These are phyloP conservation scores for Nycteola revayana DNA, from an alignment of 2,888 invertebrate species.

Conservation along the genomic window DNA sequence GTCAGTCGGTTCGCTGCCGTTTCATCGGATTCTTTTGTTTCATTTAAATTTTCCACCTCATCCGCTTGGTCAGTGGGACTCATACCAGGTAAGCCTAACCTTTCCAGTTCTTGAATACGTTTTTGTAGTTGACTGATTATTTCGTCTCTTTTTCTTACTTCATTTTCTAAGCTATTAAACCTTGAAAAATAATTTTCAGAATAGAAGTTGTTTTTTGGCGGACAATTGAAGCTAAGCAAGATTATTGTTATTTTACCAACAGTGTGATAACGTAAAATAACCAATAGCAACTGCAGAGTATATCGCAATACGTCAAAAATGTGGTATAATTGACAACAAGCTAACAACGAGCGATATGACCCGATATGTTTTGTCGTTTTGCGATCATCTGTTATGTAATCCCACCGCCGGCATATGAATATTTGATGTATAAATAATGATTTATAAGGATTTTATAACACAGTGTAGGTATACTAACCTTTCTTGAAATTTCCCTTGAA, in stretches of 20 bases:
- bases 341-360: too few species aligned
- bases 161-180: constrained; percentile 89
- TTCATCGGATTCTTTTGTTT: constrained; percentile 18
- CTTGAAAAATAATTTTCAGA: constrained; percentile 42
- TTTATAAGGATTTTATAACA: too few species aligned
- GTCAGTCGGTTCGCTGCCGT: constrained; percentile 26
- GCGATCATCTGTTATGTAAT: too few species aligned
- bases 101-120: constrained; percentile 86
- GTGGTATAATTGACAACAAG: too few species aligned
- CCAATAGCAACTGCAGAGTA: too few species aligned
- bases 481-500: constrained; percentile 87
- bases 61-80: constrained; percentile 28
- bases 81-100: constrained; percentile 47
- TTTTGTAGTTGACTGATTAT: constrained; percentile 89
- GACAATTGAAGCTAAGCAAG: too few species aligned
- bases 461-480: constrained; percentile 65
- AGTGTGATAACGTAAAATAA: too few species aligned
- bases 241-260: too few species aligned
- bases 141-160: constrained; percentile 90
- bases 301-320: too few species aligned
- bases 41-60: constrained; percentile 25
- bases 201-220: background rate
- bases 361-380: too few species aligned
- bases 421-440: too few species aligned
- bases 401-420: too few species aligned